Conservation (phyloP, 1,140 invertebrate genomes). For the Drosophila sturtevanti region DNA sequence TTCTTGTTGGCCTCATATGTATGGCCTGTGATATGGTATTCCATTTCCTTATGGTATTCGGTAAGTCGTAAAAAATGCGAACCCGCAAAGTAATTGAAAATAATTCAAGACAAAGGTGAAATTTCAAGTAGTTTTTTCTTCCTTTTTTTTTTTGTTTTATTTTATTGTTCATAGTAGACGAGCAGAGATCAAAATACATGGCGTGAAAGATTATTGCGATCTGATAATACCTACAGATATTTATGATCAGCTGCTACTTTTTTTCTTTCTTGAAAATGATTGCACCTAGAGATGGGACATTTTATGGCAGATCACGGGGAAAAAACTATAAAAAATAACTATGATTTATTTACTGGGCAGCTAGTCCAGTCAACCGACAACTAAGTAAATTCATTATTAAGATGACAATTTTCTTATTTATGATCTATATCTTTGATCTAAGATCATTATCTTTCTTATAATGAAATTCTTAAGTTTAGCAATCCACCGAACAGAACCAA, state of each 20-base stretch:
- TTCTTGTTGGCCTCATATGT: constrained; percentile 20
- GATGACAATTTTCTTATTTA: too few species aligned
- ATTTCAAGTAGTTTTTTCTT: constrained; percentile 47
- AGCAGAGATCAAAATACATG: constrained; percentile 16
- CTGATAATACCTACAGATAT: constrained; percentile 27
- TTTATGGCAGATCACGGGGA: background rate
- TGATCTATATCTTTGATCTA: too few species aligned
- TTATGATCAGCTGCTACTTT: constrained; percentile 30
- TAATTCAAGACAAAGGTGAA: constrained; percentile 59
- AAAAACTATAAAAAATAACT: background rate
- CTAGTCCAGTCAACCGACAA: too few species aligned
- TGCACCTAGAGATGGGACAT: background rate
- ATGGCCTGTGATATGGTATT: constrained; percentile 36
- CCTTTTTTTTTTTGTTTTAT: background rate
- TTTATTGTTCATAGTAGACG: constrained; percentile 11
- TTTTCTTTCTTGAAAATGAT: background rate
- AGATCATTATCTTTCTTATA: too few species aligned
- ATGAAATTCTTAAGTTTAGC: too few species aligned
- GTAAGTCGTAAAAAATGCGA: constrained; percentile 59
- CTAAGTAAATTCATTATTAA: too few species aligned
- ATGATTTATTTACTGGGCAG: too few species aligned
- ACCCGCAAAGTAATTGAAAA: constrained; percentile 75
- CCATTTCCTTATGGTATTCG: constrained; percentile 35
- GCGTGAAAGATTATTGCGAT: constrained; percentile 31
- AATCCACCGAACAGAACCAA: too few species aligned